A percentile compares a stretch with the other conserved stretches of the same genome.
Evolutionary conservation across 2,888 invertebrate genomes (phyloP).

Genomic region (Netelia virgata): DNA sequence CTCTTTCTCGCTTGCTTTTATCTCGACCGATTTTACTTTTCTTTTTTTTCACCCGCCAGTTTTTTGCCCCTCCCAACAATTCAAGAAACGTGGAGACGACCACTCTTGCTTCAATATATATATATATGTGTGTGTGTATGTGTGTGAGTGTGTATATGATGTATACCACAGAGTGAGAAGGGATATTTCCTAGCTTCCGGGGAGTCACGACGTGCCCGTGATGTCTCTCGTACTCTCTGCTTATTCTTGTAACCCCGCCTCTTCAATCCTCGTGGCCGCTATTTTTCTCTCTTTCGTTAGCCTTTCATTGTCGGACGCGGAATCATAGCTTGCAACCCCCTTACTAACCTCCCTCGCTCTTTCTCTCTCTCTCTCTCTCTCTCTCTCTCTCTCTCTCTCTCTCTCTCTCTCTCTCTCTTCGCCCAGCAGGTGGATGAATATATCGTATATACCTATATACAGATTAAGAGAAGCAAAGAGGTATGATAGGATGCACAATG

Average conservation of each 20-base stretch:
- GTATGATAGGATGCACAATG: conserved; percentile 65
- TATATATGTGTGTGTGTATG: too few species aligned
- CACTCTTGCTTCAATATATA: background rate
- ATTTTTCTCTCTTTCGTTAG: conserved; percentile 39
- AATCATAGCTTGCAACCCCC: conserved; percentile 62
- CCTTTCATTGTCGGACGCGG: conserved; percentile 56
- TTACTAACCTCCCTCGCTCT: conserved; percentile 12
- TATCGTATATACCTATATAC: conserved; percentile 5
- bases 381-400: conserved; percentile 9
- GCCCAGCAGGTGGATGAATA: background rate
- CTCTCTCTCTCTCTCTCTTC: conserved; percentile 22
- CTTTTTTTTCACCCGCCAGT: conserved; percentile 40
- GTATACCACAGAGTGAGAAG: background rate
- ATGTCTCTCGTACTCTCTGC: conserved; percentile 30
- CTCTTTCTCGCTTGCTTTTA: conserved; percentile 49
- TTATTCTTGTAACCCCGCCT: conserved; percentile 3
- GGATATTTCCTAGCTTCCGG: conserved; percentile 15
- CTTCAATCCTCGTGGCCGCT: background rate
- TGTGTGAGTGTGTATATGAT: background rate
- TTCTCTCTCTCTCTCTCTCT: conserved; percentile 29
- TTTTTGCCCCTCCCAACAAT: conserved; percentile 45
- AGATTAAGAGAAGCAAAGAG: conserved; percentile 26
- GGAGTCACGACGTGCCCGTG: conserved; percentile 49
- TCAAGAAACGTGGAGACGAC: conserved; percentile 51
- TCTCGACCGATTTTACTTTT: conserved; percentile 58